Evolutionary conservation across 2,888 invertebrate species (phyloP).

Genomic region (Latheticus oryzae): DNA sequence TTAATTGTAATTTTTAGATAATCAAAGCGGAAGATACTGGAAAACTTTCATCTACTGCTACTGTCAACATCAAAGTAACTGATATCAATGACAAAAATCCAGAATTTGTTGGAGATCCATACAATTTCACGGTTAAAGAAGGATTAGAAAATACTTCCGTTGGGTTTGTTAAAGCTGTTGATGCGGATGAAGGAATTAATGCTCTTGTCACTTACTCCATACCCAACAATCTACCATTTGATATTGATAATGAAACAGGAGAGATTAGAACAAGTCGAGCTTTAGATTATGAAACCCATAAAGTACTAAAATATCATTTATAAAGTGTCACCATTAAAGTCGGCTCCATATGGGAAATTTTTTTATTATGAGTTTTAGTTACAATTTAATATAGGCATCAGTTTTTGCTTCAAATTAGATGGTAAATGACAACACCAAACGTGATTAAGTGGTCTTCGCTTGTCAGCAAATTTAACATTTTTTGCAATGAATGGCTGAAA

Average conservation of each 20-base stretch:
- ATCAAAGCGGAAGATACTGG: slow-evolving; percentile 90
- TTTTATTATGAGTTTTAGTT: no score
- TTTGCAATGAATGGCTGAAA: no score
- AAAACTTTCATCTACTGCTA: slow-evolving; percentile 82
- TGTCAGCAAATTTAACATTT: no score
- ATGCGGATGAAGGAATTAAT: slow-evolving; percentile 87
- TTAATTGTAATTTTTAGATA: slow-evolving; percentile 69
- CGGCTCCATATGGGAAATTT: no score
- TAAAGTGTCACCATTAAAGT: no score
- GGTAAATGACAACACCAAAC: no score
- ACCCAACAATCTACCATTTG: slow-evolving; percentile 82
- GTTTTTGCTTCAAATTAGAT: no score
- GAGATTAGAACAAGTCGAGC: slow-evolving; percentile 79
- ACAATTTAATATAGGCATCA: no score
- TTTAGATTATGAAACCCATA: slow-evolving; percentile 85
- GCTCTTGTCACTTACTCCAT: slow-evolving; percentile 84
- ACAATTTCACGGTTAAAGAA: slow-evolving; percentile 85
- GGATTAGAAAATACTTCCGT: slow-evolving; percentile 73
- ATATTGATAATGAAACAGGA: slow-evolving; percentile 82
- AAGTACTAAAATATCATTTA: no score
- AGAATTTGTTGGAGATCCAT: slow-evolving; percentile 84
- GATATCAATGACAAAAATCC: slow-evolving; percentile 95
- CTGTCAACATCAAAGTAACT: slow-evolving; percentile 88
- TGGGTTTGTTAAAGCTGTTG: slow-evolving; percentile 86
- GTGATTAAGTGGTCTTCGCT: no score